Percentiles rank a stretch among this genome's conserved stretches.
phyloP scores from a whole-genome alignment of 2,888 invertebrate genomes.

The Cryptus armator region DNA sequence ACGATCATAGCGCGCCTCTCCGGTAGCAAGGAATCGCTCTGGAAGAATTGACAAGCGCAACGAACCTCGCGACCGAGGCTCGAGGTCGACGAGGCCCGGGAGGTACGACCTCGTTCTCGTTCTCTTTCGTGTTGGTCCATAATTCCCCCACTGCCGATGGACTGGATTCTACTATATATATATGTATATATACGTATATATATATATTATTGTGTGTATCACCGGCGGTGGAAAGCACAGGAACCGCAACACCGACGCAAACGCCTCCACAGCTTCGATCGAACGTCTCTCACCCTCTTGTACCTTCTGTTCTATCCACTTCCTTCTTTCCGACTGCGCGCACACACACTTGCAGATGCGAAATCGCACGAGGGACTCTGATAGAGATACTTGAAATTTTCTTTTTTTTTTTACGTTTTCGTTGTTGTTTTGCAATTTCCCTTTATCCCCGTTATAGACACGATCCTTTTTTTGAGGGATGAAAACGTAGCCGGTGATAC shows the following conservation, averaged over 20 bases:
- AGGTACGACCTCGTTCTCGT: constrained; percentile 89
- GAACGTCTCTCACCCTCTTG: constrained; percentile 38
- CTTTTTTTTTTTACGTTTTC: background rate
- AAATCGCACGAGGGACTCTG: constrained; percentile 34
- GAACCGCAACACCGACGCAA: constrained; percentile 45
- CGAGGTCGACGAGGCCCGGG: constrained; percentile 89
- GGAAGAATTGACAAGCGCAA: constrained; percentile 94
- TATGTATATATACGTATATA: constrained; percentile 11
- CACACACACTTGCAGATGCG: constrained; percentile 48
- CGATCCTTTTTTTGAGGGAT: constrained; percentile 4
- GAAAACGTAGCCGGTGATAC: constrained; percentile 12
- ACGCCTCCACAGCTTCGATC: constrained; percentile 41
- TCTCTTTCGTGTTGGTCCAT: constrained; percentile 85
- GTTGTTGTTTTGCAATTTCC: background rate
- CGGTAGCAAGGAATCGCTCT: constrained; percentile 92
- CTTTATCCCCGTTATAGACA: background rate
- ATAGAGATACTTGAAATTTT: constrained; percentile 19
- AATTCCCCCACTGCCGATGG: constrained; percentile 87
- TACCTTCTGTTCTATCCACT: constrained; percentile 36
- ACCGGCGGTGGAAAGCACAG: constrained; percentile 31
- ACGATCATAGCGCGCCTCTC: constrained; percentile 90
- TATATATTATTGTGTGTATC: constrained; percentile 11
- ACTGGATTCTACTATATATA: constrained; percentile 24
- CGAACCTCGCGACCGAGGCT: constrained; percentile 90
- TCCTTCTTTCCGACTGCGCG: constrained; percentile 20